Evolutionary conservation across 2,888 invertebrate genomes (phyloP).

Genomic region (Amphipyra berbera): DNA sequence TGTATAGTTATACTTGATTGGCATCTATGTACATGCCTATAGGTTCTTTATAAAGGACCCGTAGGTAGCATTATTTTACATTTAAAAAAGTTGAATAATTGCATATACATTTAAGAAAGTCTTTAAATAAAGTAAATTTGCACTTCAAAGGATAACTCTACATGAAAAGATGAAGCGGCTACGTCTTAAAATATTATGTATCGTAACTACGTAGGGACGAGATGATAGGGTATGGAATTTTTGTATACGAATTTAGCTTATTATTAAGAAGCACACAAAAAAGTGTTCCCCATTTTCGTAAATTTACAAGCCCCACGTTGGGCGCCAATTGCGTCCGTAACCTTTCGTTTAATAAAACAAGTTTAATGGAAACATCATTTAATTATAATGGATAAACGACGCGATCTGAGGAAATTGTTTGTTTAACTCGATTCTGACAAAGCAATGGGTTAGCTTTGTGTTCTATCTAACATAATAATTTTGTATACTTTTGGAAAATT

Average conservation of each 20-base stretch:
- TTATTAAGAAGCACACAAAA: background rate
- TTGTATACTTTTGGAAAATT: background rate
- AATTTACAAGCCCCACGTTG: constrained; percentile 25
- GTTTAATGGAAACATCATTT: constrained; percentile 31
- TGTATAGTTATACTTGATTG: too few species aligned
- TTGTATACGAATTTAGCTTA: too few species aligned
- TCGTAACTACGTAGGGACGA: background rate
- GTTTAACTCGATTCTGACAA: constrained; percentile 29
- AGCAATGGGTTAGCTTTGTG: constrained; percentile 19
- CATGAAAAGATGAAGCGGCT: background rate
- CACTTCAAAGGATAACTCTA: background rate
- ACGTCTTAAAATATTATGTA: background rate
- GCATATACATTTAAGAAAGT: too few species aligned
- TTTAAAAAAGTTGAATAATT: too few species aligned
- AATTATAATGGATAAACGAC: constrained; percentile 30
- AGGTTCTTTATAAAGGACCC: too few species aligned
- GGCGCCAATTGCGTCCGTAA: constrained; percentile 37
- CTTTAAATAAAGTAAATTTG: background rate
- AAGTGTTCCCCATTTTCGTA: background rate
- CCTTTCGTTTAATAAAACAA: constrained; percentile 26
- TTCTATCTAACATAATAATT: constrained; percentile 10
- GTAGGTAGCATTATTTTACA: too few species aligned
- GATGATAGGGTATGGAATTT: too few species aligned
- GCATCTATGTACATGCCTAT: too few species aligned
- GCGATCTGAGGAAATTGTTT: constrained; percentile 18